Evolutionary conservation across 2,113 vertebrate species (phyloP).

Genomic region (Oenanthe oenanthe): DNA sequence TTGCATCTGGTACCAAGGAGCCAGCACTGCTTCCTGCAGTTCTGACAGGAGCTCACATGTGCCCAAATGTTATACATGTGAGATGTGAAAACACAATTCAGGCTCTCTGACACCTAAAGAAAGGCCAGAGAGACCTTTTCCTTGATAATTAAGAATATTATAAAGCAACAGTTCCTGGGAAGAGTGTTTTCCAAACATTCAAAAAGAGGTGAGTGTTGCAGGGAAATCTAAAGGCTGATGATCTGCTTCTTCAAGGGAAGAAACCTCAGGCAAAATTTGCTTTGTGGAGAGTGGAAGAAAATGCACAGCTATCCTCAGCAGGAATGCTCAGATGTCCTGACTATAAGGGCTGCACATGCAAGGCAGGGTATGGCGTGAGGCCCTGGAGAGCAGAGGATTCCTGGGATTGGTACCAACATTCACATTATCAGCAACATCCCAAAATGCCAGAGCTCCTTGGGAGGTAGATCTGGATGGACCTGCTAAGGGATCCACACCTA

Average conservation of each 20-base stretch:
- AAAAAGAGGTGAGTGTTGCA: neutral
- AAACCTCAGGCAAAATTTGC: neutral
- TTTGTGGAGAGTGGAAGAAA: neutral
- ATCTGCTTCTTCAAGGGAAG: neutral
- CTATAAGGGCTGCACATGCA: neutral
- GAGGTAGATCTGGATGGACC: neutral
- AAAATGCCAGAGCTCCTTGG: neutral
- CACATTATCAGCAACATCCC: neutral
- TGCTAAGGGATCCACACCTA: fast-evolving
- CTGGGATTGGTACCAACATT: neutral
- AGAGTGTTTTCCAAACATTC: neutral
- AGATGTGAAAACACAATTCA: neutral
- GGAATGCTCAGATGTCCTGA: neutral
- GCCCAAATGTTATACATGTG: neutral
- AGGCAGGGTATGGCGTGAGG: neutral
- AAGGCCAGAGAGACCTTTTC: neutral
- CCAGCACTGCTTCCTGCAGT: neutral
- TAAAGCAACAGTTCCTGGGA: neutral
- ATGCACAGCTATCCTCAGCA: neutral
- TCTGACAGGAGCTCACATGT: neutral
- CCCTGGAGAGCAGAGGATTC: neutral
- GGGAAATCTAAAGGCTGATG: neutral
- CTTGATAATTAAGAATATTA: neutral
- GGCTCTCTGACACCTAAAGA: neutral
- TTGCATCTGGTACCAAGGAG: neutral